Conservation (phyloP, 2,797 vertebrate species). For the Florisuga fusca region DNA sequence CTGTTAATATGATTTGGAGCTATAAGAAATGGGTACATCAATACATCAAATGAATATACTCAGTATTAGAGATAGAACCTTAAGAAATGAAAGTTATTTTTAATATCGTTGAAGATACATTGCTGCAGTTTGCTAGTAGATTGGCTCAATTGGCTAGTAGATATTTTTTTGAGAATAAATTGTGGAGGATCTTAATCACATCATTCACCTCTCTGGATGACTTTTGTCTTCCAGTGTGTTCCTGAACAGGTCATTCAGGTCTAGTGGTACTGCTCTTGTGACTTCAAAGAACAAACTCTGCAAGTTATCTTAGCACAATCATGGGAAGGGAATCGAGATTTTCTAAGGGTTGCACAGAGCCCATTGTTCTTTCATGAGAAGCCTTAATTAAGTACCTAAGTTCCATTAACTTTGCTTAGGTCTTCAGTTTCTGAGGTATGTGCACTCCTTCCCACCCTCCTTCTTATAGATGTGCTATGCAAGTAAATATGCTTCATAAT, state of each 20-base stretch:
- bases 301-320: neutral
- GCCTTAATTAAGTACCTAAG: neutral
- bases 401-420: neutral
- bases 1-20: neutral
- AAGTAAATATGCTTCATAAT: neutral
- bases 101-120: neutral
- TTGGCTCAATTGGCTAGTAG: neutral
- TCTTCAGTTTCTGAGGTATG: neutral
- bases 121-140: neutral
- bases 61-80: neutral
- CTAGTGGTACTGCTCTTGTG: neutral
- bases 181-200: neutral
- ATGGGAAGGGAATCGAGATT: neutral
- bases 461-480: neutral
- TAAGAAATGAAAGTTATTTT: neutral
- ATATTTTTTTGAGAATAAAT: neutral
- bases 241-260: neutral
- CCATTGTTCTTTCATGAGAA: neutral
- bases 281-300: neutral
- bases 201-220: neutral
- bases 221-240: neutral
- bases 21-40: neutral
- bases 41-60: neutral
- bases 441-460: neutral
- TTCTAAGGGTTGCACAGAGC: neutral